These are phyloP conservation scores for Chrysemys picta DNA, from an alignment of 2,113 vertebrate species.

Conservation along the genomic window DNA sequence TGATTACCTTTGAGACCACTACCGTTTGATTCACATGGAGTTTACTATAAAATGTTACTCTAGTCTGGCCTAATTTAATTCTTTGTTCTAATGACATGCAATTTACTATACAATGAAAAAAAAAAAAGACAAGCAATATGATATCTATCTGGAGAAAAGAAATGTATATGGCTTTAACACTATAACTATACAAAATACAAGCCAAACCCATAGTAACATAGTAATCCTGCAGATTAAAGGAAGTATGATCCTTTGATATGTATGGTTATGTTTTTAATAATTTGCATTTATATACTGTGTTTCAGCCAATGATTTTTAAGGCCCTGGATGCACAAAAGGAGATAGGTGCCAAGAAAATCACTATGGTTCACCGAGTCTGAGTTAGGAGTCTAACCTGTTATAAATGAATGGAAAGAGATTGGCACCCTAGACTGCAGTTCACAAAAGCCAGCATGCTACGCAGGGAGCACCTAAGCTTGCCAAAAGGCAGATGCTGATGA, in stretches of 20 bases:
- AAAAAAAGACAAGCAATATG: not conserved
- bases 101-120: not conserved
- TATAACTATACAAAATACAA: not conserved
- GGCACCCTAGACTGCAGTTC: not conserved
- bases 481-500: not conserved
- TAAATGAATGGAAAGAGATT: not conserved
- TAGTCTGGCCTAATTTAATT: slow-evolving; percentile 1
- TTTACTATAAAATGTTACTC: slow-evolving; percentile 17
- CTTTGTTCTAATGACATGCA: not conserved
- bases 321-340: not conserved
- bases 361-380: not conserved
- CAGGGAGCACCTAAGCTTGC: not conserved
- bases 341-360: not conserved
- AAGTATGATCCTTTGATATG: not conserved
- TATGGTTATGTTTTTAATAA: slow-evolving; percentile 8
- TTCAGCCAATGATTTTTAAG: not conserved
- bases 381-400: not conserved
- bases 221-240: not conserved
- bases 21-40: slow-evolving; percentile 19
- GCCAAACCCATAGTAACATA: not conserved
- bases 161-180: not conserved
- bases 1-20: slow-evolving; percentile 34
- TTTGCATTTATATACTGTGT: not conserved
- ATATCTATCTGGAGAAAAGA: not conserved
- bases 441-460: not conserved